Conservation (phyloP, 2,888 invertebrate species). For the Mythimna vitellina region DNA sequence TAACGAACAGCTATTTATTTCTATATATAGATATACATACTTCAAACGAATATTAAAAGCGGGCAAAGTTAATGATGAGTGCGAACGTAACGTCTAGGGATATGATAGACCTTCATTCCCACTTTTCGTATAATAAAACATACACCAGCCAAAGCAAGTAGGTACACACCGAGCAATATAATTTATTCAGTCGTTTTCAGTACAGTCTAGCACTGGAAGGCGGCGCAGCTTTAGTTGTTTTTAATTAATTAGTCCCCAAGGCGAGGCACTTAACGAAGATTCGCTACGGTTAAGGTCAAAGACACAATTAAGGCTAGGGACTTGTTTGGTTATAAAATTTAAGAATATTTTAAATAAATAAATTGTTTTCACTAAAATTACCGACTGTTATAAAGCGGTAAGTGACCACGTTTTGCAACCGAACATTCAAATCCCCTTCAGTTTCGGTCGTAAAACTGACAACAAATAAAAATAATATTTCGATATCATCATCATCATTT, state of each 20-base stretch:
- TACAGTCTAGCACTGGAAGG: conserved; percentile 58
- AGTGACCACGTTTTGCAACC: too few species aligned
- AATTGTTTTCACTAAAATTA: too few species aligned
- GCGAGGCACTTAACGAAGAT: conserved; percentile 53
- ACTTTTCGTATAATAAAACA: neutral
- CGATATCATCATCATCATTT: too few species aligned
- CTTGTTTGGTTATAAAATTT: conserved; percentile 9
- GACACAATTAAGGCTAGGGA: conserved; percentile 17
- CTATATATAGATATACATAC: too few species aligned
- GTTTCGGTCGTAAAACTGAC: too few species aligned
- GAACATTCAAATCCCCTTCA: too few species aligned
- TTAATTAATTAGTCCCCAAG: conserved; percentile 67
- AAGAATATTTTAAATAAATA: too few species aligned
- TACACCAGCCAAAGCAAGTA: neutral
- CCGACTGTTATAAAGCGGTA: too few species aligned
- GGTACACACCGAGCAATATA: conserved; percentile 24
- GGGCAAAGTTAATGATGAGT: too few species aligned
- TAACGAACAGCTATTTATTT: too few species aligned
- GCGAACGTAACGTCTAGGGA: neutral
- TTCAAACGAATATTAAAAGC: too few species aligned
- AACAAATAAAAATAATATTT: too few species aligned
- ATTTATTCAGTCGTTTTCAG: conserved; percentile 59
- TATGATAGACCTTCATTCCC: neutral
- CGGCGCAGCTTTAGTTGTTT: conserved; percentile 64
- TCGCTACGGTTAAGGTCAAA: conserved; percentile 37